phyloP scores from a whole-genome alignment of 1,140 invertebrate species.

The Plectrocnemia conspersa region DNA sequence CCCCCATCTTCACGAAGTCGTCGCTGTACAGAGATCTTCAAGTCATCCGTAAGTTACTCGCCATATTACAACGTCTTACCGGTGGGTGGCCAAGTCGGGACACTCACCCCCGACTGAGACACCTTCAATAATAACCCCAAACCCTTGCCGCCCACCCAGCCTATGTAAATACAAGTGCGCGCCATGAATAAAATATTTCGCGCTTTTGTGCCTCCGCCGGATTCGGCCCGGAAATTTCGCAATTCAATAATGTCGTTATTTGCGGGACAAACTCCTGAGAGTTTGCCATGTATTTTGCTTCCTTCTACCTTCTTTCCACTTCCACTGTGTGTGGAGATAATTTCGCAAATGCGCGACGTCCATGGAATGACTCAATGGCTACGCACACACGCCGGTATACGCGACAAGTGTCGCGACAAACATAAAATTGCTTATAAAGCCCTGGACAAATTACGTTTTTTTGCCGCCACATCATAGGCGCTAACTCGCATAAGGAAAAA shows the following conservation, averaged over 20 bases:
- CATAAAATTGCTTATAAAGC: too few species aligned
- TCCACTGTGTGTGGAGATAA: neutral
- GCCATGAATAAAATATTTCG: slow-evolving; percentile 31
- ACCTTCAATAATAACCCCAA: too few species aligned
- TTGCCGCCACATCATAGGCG: too few species aligned
- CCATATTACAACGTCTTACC: neutral
- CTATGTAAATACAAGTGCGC: slow-evolving; percentile 28
- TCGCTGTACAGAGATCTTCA: slow-evolving; percentile 60
- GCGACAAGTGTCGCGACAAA: too few species aligned
- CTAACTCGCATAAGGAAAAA: too few species aligned
- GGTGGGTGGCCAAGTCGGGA: slow-evolving; percentile 1
- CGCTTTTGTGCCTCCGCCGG: slow-evolving; percentile 8
- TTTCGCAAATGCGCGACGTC: slow-evolving; percentile 4
- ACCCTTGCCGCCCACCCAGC: slow-evolving; percentile 1
- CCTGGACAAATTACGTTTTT: too few species aligned
- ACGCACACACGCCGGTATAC: too few species aligned
- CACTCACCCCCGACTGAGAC: neutral
- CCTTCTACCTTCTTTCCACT: neutral
- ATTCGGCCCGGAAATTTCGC: slow-evolving; percentile 20
- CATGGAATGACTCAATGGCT: neutral
- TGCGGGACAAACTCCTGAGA: slow-evolving; percentile 19
- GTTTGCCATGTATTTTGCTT: neutral
- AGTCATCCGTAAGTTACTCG: slow-evolving; percentile 61
- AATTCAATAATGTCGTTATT: slow-evolving; percentile 29
- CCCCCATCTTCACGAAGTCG: slow-evolving; percentile 64